A percentile compares a stretch with the other conserved stretches of the same genome.
Evolutionary conservation across 2,888 invertebrate species (phyloP).

Genomic region (Drosophila atroscutellata): DNA sequence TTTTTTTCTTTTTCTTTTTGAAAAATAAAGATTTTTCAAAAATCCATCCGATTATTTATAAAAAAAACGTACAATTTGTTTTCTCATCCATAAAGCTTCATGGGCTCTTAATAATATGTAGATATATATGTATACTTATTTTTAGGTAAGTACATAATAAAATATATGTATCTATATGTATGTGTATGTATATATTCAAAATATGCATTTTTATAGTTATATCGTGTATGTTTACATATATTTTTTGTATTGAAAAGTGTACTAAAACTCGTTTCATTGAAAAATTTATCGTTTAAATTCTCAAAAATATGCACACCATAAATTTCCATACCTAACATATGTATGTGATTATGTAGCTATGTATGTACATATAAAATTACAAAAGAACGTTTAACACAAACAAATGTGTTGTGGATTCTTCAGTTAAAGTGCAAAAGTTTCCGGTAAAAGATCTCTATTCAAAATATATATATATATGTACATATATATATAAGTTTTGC

Average conservation of each 20-base stretch:
- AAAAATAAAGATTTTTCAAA: conserved; percentile 9
- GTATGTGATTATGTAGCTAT: not conserved
- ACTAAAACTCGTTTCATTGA: conserved; percentile 65
- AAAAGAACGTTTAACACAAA: conserved; percentile 65
- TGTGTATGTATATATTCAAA: conserved; percentile 50
- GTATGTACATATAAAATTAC: conserved; percentile 65
- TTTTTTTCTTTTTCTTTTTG: not conserved
- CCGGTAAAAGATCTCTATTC: conserved; percentile 75
- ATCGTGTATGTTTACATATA: conserved; percentile 34
- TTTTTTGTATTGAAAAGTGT: conserved; percentile 51
- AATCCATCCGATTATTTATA: conserved; percentile 13
- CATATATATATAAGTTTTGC: conserved; percentile 21
- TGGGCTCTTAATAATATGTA: conserved; percentile 41
- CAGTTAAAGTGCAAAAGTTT: conserved; percentile 39
- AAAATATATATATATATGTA: conserved; percentile 59
- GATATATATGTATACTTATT: conserved; percentile 15
- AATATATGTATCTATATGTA: conserved; percentile 42
- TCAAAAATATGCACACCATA: conserved; percentile 69
- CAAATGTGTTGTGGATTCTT: conserved; percentile 34
- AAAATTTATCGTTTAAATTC: conserved; percentile 61
- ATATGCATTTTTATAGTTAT: conserved; percentile 31
- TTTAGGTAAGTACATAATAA: conserved; percentile 60
- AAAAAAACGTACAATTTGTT: conserved; percentile 15
- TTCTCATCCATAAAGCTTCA: conserved; percentile 61
- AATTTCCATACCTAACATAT: conserved; percentile 44